Evolutionary conservation across 2,797 vertebrate genomes (phyloP), one percentile per base, ranked within the genome.

Genomic region (Tachyglossus aculeatus): DNA sequence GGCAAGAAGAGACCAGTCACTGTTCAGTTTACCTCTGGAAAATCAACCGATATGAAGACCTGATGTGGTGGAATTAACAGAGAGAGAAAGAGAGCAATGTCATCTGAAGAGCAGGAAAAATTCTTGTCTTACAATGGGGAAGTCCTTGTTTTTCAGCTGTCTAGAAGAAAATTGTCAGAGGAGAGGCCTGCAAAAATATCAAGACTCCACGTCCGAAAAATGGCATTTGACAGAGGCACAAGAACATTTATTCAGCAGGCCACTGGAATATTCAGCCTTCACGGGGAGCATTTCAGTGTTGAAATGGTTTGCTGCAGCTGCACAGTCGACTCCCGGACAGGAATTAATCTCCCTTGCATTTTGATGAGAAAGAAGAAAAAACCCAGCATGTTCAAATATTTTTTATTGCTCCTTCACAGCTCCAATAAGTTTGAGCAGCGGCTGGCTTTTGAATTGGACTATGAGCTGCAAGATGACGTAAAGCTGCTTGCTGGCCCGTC

Each of bases 401-500:
- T 88, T 67, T 80, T 97, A 3, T 68, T 97, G 18, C 84, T 92
- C 31, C 78, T 97, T 74, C 93, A 88, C 67, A 81, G 43, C 33
- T 88, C 87, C 15, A 92, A 93, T 79, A 69, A 59, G 1, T 90
- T 95, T 72, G 91, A 95, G 76, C 83, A 81, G 1, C 71, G 82
- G 37, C 61, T 96, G 41, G 85, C 90, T 72, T 96, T 98, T 84
- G 89, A 85, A 27, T 82, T 96, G n/a, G 86, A 90, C 13, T 91
- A 95, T 83, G 88, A 93, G 44, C 82, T 96, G 37, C 80, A 80
- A 21, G 92, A 93, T 7, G 53, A 62, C 4, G 45, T 96, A 65
- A 85, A 55, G 6, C 84, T 99, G 74, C 85, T 96, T 44, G 57
- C 78, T 51, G 97, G 98, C 8, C 97, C 97, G 31, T 93, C 94